phyloP scores from a whole-genome alignment of 2,113 vertebrate genomes.

The Cichladusa arquata region DNA sequence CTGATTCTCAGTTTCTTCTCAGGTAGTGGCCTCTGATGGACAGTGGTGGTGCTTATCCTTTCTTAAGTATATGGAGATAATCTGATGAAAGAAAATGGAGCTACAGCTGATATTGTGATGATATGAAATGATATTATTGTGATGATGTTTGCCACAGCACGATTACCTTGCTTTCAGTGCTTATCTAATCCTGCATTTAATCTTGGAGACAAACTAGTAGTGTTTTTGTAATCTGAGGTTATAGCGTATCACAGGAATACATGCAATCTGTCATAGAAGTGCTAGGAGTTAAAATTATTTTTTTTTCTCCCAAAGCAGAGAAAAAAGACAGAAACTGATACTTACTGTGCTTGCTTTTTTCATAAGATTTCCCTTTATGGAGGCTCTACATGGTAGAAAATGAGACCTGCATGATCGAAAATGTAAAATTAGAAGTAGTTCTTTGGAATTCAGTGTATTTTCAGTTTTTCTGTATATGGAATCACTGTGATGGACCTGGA shows the following conservation, averaged over 20 bases:
- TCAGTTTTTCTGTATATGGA: neutral
- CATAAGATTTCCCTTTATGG: neutral
- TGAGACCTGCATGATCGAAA: neutral
- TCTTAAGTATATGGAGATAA: neutral
- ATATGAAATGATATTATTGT: neutral
- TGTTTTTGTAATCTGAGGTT: neutral
- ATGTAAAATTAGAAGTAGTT: neutral
- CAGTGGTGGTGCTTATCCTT: neutral
- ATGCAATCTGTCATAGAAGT: neutral
- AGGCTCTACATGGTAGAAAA: neutral
- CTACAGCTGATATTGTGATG: neutral
- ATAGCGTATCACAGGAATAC: neutral
- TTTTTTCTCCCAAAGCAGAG: rapidly evolving
- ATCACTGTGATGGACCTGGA: neutral
- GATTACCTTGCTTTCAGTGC: neutral
- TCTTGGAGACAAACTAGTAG: neutral
- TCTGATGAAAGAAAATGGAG: rapidly evolving
- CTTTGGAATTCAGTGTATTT: neutral
- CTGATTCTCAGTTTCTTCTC: neutral
- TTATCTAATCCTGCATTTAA: neutral
- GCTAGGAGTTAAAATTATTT: neutral
- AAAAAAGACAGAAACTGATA: neutral
- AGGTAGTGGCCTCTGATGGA: neutral
- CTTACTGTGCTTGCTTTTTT: neutral
- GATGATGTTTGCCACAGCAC: neutral